Percentiles rank a stretch among this genome's conserved stretches.
These are phyloP conservation scores for Candoia aspera DNA, from an alignment of 2,113 vertebrate genomes.

Conservation along the genomic window DNA sequence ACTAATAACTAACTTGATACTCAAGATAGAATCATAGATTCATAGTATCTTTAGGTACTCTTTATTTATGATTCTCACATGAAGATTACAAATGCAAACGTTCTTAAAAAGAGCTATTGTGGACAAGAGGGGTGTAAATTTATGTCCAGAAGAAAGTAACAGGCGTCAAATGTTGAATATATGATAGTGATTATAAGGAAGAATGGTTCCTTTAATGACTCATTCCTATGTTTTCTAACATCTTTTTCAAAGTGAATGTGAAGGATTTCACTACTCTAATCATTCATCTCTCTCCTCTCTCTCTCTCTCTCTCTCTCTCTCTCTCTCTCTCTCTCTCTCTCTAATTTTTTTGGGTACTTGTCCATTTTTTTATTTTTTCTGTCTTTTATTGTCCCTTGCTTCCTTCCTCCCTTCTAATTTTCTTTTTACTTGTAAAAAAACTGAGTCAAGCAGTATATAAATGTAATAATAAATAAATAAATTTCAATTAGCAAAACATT, in stretches of 20 bases:
- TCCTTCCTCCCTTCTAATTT: no score
- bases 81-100: not conserved
- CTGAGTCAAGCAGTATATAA: not conserved
- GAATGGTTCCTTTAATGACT: not conserved
- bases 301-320: not conserved
- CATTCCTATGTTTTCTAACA: not conserved
- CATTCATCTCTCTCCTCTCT: not conserved
- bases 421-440: no score
- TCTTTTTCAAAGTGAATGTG: not conserved
- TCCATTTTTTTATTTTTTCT: not conserved
- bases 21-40: not conserved
- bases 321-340: no score
- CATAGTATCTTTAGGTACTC: not conserved
- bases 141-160: not conserved
- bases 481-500: not conserved
- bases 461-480: not conserved
- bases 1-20: not conserved
- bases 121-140: not conserved
- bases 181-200: not conserved
- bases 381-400: no score
- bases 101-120: not conserved
- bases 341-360: no score
- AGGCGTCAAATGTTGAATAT: not conserved
- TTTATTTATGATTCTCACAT: not conserved
- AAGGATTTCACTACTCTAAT: not conserved